phyloP scores from a whole-genome alignment of 1,140 invertebrate genomes.

The Trichonephila clavata region DNA sequence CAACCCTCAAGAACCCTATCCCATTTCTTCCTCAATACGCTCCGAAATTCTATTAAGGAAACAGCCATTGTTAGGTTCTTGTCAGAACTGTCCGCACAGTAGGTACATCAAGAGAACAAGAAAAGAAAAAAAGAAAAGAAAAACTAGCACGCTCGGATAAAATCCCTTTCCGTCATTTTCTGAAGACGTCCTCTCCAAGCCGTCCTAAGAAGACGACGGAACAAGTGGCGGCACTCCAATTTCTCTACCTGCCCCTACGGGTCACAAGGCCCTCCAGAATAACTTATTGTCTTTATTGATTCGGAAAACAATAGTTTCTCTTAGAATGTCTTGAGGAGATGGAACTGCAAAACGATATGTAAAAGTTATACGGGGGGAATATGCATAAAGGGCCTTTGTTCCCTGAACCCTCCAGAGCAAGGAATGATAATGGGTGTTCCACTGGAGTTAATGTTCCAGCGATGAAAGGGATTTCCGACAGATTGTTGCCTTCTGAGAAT shows the following conservation, averaged over 20 bases:
- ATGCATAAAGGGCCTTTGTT: slow-evolving; percentile 3
- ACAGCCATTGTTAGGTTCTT: background rate
- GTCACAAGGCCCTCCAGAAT: slow-evolving; percentile 51
- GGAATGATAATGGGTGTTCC: background rate
- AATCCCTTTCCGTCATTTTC: background rate
- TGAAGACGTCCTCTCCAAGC: background rate
- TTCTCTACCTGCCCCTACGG: slow-evolving; percentile 4
- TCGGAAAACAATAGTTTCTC: slow-evolving; percentile 62
- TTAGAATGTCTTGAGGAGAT: background rate
- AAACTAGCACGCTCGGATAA: background rate
- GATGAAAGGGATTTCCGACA: slow-evolving; percentile 12
- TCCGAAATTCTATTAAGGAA: background rate
- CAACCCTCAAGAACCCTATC: background rate
- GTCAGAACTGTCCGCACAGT: background rate
- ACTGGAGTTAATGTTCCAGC: background rate
- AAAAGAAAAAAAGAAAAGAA: background rate
- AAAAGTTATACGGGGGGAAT: background rate
- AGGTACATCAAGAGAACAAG: background rate
- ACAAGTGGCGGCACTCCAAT: slow-evolving; percentile 60
- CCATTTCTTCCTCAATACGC: background rate
- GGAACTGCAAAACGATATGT: slow-evolving; percentile 2
- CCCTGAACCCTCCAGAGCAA: background rate
- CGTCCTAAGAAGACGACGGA: slow-evolving; percentile 37
- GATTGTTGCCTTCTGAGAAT: background rate
- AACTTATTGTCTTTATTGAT: slow-evolving; percentile 72